Evolutionary conservation across 2,113 vertebrate genomes (phyloP).

Genomic region (Oxygymnocypris stewartii): DNA sequence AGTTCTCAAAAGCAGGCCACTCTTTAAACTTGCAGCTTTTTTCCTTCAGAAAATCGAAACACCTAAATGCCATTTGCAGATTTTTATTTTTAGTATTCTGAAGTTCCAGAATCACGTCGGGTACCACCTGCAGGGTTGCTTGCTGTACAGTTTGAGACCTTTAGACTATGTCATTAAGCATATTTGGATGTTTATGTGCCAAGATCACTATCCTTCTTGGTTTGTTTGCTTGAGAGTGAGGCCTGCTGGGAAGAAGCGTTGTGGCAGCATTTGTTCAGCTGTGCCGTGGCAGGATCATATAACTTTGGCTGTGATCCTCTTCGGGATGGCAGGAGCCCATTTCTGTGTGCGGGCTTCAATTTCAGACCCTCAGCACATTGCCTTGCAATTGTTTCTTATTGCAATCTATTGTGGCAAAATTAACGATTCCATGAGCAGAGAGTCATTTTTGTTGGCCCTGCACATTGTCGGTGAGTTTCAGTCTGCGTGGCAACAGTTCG

Average conservation of each 20-base stretch:
- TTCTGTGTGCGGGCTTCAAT: conserved; percentile 61
- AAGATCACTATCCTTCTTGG: conserved; percentile 9
- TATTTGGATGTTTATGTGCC: conserved; percentile 1
- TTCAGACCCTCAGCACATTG: conserved; percentile 72
- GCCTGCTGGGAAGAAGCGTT: conserved; percentile 41
- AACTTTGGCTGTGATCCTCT: conserved; percentile 48
- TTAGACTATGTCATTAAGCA: not conserved
- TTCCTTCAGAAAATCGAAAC: not conserved
- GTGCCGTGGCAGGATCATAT: not conserved
- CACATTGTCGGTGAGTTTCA: conserved; percentile 28
- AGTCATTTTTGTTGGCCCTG: conserved; percentile 64
- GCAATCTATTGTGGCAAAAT: conserved; percentile 71
- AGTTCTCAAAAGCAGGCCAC: not conserved
- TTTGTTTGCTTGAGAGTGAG: conserved; percentile 3
- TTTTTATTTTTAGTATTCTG: not conserved
- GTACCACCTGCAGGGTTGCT: conserved; percentile 6
- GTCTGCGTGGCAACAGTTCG: conserved; percentile 38
- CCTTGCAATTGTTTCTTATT: conserved; percentile 65
- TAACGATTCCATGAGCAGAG: conserved; percentile 69
- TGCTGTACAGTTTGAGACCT: not conserved
- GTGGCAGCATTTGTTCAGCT: conserved; percentile 46
- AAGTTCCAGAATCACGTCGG: not conserved
- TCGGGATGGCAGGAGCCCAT: conserved; percentile 1
- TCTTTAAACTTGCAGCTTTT: not conserved
- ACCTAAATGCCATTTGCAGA: not conserved